Percentiles rank a stretch among this genome's conserved stretches.
These are phyloP conservation scores for Anabas testudineus DNA, from an alignment of 2,797 vertebrate genomes.

Conservation along the genomic window DNA sequence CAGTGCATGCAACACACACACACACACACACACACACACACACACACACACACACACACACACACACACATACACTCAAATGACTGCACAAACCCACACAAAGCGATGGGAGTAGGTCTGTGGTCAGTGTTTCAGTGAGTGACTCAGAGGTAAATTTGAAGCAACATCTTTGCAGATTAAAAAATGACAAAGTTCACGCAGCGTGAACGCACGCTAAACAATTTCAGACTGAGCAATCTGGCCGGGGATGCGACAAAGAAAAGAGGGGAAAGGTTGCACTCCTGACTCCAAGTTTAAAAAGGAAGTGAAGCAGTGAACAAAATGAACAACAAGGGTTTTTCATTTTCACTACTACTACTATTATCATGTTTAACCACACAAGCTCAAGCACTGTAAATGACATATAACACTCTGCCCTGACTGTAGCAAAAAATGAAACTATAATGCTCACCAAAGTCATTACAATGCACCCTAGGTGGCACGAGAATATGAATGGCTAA, in stretches of 20 bases:
- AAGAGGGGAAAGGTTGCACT: conserved; percentile 2
- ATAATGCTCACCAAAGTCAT: no score
- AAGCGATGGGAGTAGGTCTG: conserved; percentile 33
- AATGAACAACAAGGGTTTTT: no score
- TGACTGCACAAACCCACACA: neutral
- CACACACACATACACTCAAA: conserved; percentile 23
- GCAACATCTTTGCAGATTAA: conserved; percentile 37
- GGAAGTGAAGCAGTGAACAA: neutral
- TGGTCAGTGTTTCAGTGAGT: conserved; percentile 36
- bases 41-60: conserved; percentile 4
- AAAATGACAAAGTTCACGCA: conserved; percentile 39
- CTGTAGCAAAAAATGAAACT: no score
- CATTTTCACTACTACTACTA: no score
- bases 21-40: conserved; percentile 9
- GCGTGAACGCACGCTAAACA: no score
- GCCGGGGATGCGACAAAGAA: conserved; percentile 18
- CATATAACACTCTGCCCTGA: no score
- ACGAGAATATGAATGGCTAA: no score
- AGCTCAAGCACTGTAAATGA: no score
- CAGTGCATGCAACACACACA: conserved; percentile 24
- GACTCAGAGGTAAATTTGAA: conserved; percentile 60
- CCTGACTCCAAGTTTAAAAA: neutral
- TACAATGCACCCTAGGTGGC: no score
- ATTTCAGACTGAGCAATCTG: conserved; percentile 31
- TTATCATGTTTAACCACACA: no score